Conservation (phyloP, 2,888 invertebrate genomes). For the Pollenia amentaria region DNA sequence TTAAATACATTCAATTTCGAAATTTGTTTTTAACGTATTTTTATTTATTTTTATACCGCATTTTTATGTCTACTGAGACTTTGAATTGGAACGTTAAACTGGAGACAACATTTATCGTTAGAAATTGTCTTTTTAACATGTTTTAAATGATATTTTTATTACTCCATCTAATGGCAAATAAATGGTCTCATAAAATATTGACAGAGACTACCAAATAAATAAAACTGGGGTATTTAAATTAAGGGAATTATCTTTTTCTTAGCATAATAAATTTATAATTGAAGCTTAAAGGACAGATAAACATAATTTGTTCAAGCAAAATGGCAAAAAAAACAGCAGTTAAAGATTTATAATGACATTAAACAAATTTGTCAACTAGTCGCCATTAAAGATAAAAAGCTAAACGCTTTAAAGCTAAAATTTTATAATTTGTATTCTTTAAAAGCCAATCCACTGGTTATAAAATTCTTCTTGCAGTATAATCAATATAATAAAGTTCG, state of each 20-base stretch:
- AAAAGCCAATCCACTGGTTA: no score
- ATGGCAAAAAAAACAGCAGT: not conserved
- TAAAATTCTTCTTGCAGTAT: no score
- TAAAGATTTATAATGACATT: no score
- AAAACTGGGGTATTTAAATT: constrained; percentile 1
- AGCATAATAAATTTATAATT: not conserved
- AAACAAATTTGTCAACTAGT: no score
- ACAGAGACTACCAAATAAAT: not conserved
- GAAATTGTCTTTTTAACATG: constrained; percentile 32
- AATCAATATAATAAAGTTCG: no score
- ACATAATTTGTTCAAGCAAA: not conserved
- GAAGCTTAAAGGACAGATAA: not conserved
- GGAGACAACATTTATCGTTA: constrained; percentile 12
- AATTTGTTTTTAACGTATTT: constrained; percentile 35
- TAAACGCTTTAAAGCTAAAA: no score
- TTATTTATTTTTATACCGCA: constrained; percentile 34
- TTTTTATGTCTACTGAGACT: constrained; percentile 27
- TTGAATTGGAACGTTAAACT: not conserved
- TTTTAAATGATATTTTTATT: constrained; percentile 13
- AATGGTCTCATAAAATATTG: constrained; percentile 50
- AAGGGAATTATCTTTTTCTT: not conserved
- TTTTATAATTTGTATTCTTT: no score
- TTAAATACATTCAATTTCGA: constrained; percentile 57
- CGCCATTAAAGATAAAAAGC: no score
- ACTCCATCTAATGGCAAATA: constrained; percentile 15